Evolutionary conservation across 2,113 vertebrate genomes (phyloP).

Genomic region (Dryoscopus gambensis): DNA sequence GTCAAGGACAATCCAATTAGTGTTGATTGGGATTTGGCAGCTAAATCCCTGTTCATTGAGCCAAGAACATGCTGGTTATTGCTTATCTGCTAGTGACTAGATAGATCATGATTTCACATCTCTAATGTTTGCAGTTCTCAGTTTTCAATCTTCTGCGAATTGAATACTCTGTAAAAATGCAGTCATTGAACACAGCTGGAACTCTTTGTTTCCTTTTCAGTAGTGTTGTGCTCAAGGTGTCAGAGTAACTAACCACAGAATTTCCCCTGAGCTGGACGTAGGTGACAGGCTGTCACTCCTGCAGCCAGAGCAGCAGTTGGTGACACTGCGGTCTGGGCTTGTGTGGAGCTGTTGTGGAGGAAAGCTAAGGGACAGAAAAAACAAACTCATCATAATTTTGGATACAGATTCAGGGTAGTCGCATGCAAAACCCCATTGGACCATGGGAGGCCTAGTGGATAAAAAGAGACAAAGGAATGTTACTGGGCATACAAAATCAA

Average conservation of each 20-base stretch:
- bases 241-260: background rate
- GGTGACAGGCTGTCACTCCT: background rate
- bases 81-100: slow-evolving; percentile 24
- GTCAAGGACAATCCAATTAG: slow-evolving; percentile 20
- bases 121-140: background rate
- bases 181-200: background rate
- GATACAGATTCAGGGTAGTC: background rate
- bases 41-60: slow-evolving; percentile 7
- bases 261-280: background rate
- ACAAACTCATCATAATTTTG: background rate
- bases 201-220: background rate
- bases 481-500: background rate
- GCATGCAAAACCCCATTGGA: background rate
- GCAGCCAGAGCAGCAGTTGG: background rate
- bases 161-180: background rate
- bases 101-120: background rate
- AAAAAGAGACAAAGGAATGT: background rate
- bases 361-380: background rate
- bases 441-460: background rate
- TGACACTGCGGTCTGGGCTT: background rate
- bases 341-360: background rate
- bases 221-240: background rate
- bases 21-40: slow-evolving; percentile 48
- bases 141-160: background rate
- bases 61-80: slow-evolving; percentile 19